phyloP scores from a whole-genome alignment of 2,797 vertebrate species.

The Lepilemur ruficaudatus region DNA sequence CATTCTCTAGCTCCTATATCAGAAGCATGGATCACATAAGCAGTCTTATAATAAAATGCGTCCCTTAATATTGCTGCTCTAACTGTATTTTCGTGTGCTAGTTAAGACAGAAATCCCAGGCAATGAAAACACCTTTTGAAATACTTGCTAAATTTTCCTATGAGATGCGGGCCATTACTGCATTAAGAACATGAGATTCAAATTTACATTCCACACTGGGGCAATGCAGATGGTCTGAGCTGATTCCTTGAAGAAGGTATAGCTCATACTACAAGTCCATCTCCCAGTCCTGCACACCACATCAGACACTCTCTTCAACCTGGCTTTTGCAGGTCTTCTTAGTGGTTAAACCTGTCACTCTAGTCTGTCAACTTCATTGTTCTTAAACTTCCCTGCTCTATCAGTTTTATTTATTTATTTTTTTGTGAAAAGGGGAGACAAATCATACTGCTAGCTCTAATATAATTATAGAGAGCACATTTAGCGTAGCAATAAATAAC shows the following conservation, averaged over 20 bases:
- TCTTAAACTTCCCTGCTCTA: background rate
- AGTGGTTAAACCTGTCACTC: background rate
- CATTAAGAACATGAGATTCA: background rate
- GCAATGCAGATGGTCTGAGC: background rate
- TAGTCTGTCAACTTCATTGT: background rate
- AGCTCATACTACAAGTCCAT: background rate
- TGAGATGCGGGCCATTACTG: background rate
- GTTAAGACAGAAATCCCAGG: background rate
- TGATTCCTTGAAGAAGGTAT: background rate
- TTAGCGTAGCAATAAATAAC: background rate
- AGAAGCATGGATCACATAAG: conserved; percentile 14
- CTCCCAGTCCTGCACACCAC: too few species aligned
- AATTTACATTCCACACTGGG: background rate
- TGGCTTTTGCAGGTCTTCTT: background rate
- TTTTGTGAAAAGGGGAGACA: background rate
- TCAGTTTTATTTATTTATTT: background rate
- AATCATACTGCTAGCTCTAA: background rate
- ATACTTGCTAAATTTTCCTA: background rate
- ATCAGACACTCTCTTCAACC: background rate
- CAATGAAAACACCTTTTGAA: conserved; percentile 28
- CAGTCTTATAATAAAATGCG: background rate
- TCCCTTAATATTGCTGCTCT: background rate
- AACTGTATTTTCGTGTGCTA: background rate
- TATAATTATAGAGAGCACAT: background rate
- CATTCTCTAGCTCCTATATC: conserved; percentile 17